phyloP scores from a whole-genome alignment of 1,140 invertebrate genomes.

The Bacillus rossius region DNA sequence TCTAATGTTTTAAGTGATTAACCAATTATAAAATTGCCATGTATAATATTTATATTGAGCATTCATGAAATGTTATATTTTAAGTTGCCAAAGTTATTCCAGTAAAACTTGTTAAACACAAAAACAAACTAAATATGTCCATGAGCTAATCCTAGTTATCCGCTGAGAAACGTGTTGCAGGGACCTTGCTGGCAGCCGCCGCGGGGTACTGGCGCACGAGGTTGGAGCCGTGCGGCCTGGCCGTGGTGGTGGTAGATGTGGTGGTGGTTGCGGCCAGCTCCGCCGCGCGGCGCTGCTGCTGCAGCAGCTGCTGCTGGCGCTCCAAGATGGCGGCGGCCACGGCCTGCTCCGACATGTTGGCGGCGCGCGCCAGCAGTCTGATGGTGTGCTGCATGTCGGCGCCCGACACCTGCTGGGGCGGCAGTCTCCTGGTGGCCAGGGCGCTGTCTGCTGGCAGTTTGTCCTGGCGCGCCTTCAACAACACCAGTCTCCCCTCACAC shows the following conservation, averaged over 20 bases:
- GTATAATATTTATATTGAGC: no score
- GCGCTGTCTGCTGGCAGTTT: not conserved
- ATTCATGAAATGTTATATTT: no score
- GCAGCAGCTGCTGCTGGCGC: slow-evolving; percentile 52
- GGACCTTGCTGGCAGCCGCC: slow-evolving; percentile 48
- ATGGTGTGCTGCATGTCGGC: slow-evolving; percentile 46
- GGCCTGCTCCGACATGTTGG: slow-evolving; percentile 67
- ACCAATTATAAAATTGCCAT: no score
- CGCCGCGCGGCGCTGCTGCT: not conserved
- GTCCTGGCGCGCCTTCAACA: not conserved
- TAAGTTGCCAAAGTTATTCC: no score
- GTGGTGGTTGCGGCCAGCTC: slow-evolving; percentile 40
- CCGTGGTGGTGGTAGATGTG: slow-evolving; percentile 43
- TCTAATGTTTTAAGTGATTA: no score
- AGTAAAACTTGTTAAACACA: no score
- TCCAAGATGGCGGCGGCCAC: slow-evolving; percentile 63
- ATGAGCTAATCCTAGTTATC: no score
- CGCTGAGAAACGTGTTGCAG: no score
- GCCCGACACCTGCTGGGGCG: not conserved
- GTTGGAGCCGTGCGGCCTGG: slow-evolving; percentile 35
- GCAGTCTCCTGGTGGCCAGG: not conserved
- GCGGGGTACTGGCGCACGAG: slow-evolving; percentile 30
- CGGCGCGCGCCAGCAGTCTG: slow-evolving; percentile 53
- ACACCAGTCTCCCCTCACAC: no score
- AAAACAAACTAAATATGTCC: no score